Conservation (phyloP, 2,888 invertebrate genomes). For the Teinopalpus imperialis region DNA sequence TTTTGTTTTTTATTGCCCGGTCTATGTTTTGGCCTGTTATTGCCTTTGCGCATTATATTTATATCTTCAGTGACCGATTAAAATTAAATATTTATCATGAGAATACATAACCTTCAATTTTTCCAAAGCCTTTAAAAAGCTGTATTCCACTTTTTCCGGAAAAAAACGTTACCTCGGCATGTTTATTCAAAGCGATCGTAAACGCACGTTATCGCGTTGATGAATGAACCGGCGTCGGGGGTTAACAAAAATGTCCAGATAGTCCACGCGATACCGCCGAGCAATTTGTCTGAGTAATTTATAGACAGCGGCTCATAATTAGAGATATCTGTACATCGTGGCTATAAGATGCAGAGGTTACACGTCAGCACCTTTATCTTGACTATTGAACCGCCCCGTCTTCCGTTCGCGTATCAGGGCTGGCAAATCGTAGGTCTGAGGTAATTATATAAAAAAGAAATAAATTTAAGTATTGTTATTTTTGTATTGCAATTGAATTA, state of each 20-base stretch:
- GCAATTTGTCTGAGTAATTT: constrained; percentile 62
- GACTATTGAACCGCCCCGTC: constrained; percentile 22
- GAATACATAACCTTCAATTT: too few relatives aligned
- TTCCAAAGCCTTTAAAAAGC: neutral
- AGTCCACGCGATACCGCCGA: constrained; percentile 42
- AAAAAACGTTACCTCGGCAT: constrained; percentile 21
- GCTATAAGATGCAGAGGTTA: constrained; percentile 13
- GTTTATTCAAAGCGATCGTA: constrained; percentile 29
- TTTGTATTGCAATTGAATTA: too few relatives aligned
- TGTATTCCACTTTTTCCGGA: neutral
- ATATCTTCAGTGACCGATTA: too few relatives aligned
- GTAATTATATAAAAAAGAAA: too few relatives aligned
- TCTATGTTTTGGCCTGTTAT: too few relatives aligned
- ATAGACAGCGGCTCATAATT: constrained; percentile 50
- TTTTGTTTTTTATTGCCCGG: too few relatives aligned
- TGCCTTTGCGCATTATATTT: too few relatives aligned
- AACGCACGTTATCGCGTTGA: constrained; percentile 46
- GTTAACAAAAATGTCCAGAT: constrained; percentile 57
- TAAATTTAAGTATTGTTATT: too few relatives aligned
- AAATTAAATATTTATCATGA: too few relatives aligned
- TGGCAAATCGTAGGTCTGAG: neutral
- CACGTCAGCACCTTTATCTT: constrained; percentile 23
- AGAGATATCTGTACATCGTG: constrained; percentile 45
- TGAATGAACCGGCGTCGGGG: constrained; percentile 43
- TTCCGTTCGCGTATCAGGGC: constrained; percentile 10